These are phyloP conservation scores for Dryobates pubescens DNA, from an alignment of 2,797 vertebrate genomes.

Conservation along the genomic window DNA sequence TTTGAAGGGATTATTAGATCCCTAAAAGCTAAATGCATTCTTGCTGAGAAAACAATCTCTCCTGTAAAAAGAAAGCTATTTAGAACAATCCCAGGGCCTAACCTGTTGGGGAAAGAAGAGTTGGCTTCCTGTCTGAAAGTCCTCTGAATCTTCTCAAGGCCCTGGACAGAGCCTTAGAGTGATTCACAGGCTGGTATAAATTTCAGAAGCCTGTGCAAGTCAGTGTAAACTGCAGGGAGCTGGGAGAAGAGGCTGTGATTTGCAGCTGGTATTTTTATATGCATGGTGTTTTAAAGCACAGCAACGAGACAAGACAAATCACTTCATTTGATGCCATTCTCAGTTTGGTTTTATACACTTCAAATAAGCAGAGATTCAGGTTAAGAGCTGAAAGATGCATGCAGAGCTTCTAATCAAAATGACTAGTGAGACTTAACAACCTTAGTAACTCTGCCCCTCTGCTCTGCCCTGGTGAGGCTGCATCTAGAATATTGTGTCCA, in stretches of 20 bases:
- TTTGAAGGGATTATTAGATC: background rate
- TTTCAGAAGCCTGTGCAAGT: conserved; percentile 1
- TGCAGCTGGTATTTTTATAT: conserved; percentile 4
- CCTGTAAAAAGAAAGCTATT: background rate
- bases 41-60: conserved; percentile 19
- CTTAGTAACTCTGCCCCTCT: background rate
- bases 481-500: too few relatives aligned
- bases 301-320: background rate
- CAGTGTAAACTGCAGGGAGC: background rate
- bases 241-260: conserved; percentile 1
- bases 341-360: background rate
- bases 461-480: too few relatives aligned
- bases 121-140: background rate
- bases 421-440: background rate
- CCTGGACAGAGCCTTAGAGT: background rate
- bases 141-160: background rate
- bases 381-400: background rate
- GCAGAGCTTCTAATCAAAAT: background rate
- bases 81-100: background rate
- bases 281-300: background rate
- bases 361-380: background rate
- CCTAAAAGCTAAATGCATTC: background rate
- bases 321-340: conserved; percentile 12
- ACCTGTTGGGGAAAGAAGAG: background rate
- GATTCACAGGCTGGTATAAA: conserved; percentile 9